Evolutionary conservation across 2,797 vertebrate genomes (phyloP).

Genomic region (Pangasius krempfi): DNA sequence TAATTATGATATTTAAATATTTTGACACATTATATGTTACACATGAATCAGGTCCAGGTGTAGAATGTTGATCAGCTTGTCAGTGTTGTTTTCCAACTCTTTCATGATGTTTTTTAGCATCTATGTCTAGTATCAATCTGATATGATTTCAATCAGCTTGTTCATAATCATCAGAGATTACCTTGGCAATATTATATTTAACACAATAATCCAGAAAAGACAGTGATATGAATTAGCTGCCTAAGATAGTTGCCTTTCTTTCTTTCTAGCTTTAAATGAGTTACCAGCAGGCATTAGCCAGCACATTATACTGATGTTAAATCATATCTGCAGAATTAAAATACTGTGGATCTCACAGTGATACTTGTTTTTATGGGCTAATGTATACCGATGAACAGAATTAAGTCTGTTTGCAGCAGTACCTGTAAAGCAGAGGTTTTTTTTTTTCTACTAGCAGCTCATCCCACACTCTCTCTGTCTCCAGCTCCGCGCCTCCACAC

Average conservation of each 20-base stretch:
- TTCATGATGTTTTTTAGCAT: neutral
- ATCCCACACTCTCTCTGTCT: slow-evolving; percentile 16
- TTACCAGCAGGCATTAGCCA: neutral
- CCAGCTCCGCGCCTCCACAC: slow-evolving; percentile 3
- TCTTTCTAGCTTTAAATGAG: neutral
- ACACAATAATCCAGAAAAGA: neutral
- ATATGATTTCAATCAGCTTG: neutral
- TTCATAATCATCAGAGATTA: neutral
- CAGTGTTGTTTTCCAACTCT: neutral
- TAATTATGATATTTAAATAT: neutral
- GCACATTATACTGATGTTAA: neutral
- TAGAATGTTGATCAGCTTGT: neutral
- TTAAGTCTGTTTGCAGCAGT: slow-evolving; percentile 23
- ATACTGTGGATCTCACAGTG: neutral
- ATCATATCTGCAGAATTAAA: neutral
- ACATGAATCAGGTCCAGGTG: neutral
- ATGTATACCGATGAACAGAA: neutral
- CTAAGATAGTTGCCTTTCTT: neutral
- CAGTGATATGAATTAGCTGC: neutral
- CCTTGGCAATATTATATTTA: neutral
- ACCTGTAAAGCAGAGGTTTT: neutral
- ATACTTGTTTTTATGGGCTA: neutral
- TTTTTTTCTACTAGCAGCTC: slow-evolving; percentile 21
- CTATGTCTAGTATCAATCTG: neutral
- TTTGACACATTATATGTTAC: neutral